Percentiles rank a stretch among this genome's conserved stretches.
Conservation (phyloP, 2,113 vertebrate species). For the Garra rufa region DNA sequence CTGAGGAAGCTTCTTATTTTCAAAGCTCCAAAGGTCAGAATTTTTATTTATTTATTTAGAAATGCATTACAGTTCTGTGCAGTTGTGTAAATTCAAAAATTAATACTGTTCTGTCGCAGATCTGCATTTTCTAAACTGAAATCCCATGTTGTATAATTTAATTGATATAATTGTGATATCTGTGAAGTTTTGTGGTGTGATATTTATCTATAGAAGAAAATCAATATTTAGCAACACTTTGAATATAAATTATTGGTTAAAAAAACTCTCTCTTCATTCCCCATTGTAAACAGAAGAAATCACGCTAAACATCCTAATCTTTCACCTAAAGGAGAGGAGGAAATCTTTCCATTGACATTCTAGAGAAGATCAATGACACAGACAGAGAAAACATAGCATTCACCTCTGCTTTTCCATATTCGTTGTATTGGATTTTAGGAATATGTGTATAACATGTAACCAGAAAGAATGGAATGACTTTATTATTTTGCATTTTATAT, state of each 20-base stretch:
- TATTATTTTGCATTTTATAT: no score
- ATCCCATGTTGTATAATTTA: not conserved
- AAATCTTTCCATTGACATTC: not conserved
- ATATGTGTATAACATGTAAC: not conserved
- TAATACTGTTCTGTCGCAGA: not conserved
- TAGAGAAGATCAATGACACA: not conserved
- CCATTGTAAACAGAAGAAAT: not conserved
- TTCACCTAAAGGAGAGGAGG: not conserved
- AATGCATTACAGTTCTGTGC: not conserved
- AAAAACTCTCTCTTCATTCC: not conserved
- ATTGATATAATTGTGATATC: no score
- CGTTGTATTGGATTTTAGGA: not conserved
- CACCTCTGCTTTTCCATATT: not conserved
- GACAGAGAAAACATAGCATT: not conserved
- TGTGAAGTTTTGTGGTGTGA: no score
- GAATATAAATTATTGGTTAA: not conserved
- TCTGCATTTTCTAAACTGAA: not conserved
- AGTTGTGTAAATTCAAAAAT: not conserved
- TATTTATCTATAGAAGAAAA: not conserved
- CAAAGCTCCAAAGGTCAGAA: conserved; percentile 23
- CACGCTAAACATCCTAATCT: not conserved
- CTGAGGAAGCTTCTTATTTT: conserved; percentile 21
- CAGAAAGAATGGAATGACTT: no score
- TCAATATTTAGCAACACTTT: not conserved
- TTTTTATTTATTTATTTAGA: not conserved